Conservation (phyloP, 2,797 vertebrate species). For the Bufotes viridis region DNA sequence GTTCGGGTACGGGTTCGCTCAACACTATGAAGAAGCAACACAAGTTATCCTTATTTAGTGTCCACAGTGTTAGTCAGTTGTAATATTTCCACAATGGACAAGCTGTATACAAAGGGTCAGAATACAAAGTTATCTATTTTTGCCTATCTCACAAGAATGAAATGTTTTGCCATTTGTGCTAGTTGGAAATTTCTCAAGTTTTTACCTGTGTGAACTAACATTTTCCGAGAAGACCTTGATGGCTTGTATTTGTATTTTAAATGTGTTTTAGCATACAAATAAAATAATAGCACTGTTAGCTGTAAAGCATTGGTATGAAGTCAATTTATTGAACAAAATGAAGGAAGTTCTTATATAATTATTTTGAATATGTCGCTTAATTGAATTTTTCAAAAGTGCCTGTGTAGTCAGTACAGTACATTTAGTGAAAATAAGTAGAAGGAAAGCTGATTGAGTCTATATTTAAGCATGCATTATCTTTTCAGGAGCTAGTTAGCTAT, state of each 20-base stretch:
- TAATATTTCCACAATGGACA: neutral
- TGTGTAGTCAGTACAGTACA: slow-evolving; percentile 40
- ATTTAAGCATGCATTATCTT: slow-evolving; percentile 32
- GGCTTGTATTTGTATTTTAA: slow-evolving; percentile 9
- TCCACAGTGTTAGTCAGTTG: neutral
- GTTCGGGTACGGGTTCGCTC: too few species aligned
- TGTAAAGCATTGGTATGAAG: slow-evolving; percentile 18
- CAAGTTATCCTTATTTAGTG: too few species aligned
- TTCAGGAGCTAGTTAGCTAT: neutral
- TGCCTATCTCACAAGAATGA: neutral
- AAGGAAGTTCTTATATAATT: slow-evolving; percentile 33
- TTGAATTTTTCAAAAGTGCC: slow-evolving; percentile 40
- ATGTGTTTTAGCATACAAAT: neutral
- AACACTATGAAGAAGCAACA: too few species aligned
- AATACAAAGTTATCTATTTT: neutral
- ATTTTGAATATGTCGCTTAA: slow-evolving; percentile 30
- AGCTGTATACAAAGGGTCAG: neutral
- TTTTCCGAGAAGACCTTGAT: neutral
- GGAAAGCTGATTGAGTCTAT: slow-evolving; percentile 22
- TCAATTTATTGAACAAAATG: slow-evolving; percentile 1
- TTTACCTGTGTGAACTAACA: neutral
- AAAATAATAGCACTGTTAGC: neutral
- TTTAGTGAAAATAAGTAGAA: slow-evolving; percentile 38
- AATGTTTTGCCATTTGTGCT: neutral
- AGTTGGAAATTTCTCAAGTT: neutral